phyloP scores from a whole-genome alignment of 2,113 vertebrate species.

The Lasiurus borealis region DNA sequence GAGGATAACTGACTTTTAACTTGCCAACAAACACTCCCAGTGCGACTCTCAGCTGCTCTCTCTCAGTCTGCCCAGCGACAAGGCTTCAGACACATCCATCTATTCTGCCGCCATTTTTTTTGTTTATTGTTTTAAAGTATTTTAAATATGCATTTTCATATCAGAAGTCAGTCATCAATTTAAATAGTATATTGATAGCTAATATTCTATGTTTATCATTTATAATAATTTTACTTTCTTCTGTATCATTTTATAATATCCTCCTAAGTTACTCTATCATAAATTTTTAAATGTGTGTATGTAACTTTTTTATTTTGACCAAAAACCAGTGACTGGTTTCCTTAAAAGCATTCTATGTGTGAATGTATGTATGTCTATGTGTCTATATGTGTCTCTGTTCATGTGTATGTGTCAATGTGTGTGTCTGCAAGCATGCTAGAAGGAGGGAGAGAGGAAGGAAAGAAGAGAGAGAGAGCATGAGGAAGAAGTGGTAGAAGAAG shows the following conservation, averaged over 20 bases:
- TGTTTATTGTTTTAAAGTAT: not conserved
- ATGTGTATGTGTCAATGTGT: not conserved
- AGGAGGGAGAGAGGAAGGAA: not conserved
- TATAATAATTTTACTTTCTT: not conserved
- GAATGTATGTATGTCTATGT: not conserved
- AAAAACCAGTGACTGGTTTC: conserved; percentile 30
- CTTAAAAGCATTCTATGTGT: not conserved
- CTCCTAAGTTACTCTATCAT: not conserved
- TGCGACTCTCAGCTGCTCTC: too few relatives aligned
- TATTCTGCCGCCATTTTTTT: too few relatives aligned
- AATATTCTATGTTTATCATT: conserved; percentile 16
- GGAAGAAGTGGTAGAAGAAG: not conserved
- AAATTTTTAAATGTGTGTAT: not conserved
- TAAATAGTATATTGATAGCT: not conserved
- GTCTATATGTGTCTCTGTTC: not conserved
- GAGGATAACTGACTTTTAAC: too few relatives aligned
- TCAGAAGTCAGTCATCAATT: not conserved
- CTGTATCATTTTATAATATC: not conserved
- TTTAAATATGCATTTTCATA: not conserved
- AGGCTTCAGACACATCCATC: too few relatives aligned
- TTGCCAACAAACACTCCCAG: too few relatives aligned
- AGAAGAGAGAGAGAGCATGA: not conserved
- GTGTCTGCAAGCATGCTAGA: not conserved
- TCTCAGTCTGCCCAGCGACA: too few relatives aligned
- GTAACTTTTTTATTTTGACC: not conserved